Evolutionary conservation across 2,888 invertebrate species (phyloP).

Genomic region (Himalopsyche anomala): DNA sequence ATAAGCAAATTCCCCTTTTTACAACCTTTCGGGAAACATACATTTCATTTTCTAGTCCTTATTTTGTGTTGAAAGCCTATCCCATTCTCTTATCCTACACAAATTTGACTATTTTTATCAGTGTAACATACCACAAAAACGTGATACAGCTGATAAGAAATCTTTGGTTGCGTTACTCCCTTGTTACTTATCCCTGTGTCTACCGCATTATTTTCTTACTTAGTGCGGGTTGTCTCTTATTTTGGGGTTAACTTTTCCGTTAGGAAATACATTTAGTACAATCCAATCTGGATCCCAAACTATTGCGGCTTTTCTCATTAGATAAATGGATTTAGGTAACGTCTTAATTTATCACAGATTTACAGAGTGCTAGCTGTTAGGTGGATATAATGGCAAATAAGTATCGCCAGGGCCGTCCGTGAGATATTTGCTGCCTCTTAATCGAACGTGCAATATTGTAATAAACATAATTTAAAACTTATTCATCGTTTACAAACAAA

Average conservation of each 20-base stretch:
- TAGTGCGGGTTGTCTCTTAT: slow-evolving; percentile 38
- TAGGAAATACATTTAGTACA: slow-evolving; percentile 42
- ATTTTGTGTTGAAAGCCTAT: slow-evolving; percentile 3
- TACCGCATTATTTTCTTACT: slow-evolving; percentile 25
- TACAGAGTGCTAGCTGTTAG: slow-evolving; percentile 32
- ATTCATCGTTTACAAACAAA: no score
- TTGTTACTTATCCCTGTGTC: background rate
- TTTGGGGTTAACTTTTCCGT: slow-evolving; percentile 35
- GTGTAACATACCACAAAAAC: slow-evolving; percentile 2
- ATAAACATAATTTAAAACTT: no score
- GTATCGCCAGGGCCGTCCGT: background rate
- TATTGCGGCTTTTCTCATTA: slow-evolving; percentile 42
- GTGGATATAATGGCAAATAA: slow-evolving; percentile 6
- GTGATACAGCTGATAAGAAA: slow-evolving; percentile 16
- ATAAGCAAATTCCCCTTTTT: no score
- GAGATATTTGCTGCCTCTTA: background rate
- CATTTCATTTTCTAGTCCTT: no score
- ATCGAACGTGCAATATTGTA: background rate
- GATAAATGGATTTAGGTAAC: slow-evolving; percentile 42
- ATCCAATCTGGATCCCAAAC: slow-evolving; percentile 40
- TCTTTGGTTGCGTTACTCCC: background rate
- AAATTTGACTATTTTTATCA: slow-evolving; percentile 40
- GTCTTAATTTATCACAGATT: slow-evolving; percentile 42
- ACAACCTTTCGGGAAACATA: no score
- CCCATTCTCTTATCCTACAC: slow-evolving; percentile 22